Conservation (phyloP, 2,113 vertebrate genomes). For the Psephotus haematonotus region DNA sequence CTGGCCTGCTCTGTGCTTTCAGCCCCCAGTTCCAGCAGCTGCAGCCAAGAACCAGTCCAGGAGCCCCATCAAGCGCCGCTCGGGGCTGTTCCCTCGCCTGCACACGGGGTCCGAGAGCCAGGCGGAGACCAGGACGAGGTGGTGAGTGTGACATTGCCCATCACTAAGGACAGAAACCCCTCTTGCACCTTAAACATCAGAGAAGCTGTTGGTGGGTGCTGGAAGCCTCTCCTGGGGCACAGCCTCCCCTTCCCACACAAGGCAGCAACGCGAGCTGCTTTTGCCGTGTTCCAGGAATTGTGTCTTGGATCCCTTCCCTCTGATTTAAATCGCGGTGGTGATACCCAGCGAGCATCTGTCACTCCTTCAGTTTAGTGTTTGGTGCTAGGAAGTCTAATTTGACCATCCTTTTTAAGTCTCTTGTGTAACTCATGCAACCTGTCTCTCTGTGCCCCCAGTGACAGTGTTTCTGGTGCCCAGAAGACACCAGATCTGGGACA, state of each 20-base stretch:
- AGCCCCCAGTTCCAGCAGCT: slow-evolving; percentile 81
- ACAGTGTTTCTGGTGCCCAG: slow-evolving; percentile 83
- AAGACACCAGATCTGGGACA: slow-evolving; percentile 85
- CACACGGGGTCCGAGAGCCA: slow-evolving; percentile 88
- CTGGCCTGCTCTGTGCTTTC: not conserved
- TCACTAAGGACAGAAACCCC: not conserved
- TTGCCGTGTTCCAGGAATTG: fast-evolving
- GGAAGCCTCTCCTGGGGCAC: not conserved
- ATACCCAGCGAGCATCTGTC: not conserved
- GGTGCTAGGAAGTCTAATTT: not conserved
- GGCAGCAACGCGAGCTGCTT: not conserved
- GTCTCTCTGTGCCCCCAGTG: slow-evolving; percentile 50
- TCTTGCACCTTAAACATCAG: fast-evolving
- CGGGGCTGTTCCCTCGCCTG: slow-evolving; percentile 90
- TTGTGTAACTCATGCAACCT: fast-evolving
- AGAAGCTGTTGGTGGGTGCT: not conserved
- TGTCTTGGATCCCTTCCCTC: not conserved
- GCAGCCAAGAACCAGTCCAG: slow-evolving; percentile 85
- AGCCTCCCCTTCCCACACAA: not conserved
- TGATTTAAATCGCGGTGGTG: not conserved
- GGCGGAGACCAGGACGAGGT: slow-evolving; percentile 79
- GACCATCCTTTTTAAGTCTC: not conserved
- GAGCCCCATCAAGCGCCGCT: slow-evolving; percentile 92
- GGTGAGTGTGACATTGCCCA: slow-evolving; percentile 65
- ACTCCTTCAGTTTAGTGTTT: not conserved